A percentile compares a stretch with the other conserved stretches of the same genome.
These are phyloP conservation scores for Neoniphon sammara DNA, from an alignment of 2,797 vertebrate genomes.

Conservation along the genomic window DNA sequence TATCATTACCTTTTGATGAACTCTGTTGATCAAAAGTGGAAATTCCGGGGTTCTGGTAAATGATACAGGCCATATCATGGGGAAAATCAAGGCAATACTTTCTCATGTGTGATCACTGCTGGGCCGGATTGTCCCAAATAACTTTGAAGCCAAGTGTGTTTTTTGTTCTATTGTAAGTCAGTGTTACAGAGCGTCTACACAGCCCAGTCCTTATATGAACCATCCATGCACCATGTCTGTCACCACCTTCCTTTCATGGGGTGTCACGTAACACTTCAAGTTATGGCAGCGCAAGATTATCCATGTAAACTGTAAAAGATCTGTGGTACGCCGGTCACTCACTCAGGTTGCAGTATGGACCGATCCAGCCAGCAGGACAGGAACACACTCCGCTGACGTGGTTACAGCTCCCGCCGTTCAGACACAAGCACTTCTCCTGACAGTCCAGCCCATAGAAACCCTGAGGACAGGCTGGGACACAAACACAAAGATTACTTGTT, in stretches of 20 bases:
- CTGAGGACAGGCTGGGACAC: constrained; percentile 88
- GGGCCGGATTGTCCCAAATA: constrained; percentile 53
- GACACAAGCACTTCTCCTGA: constrained; percentile 84
- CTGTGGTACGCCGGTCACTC: constrained; percentile 58
- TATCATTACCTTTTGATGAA: constrained; percentile 69
- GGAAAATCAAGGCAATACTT: constrained; percentile 47
- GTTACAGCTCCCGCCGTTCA: constrained; percentile 86
- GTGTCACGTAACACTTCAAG: not conserved
- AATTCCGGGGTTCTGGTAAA: constrained; percentile 53
- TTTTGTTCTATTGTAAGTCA: constrained; percentile 45
- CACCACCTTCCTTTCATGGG: not conserved
- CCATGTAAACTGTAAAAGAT: not conserved
- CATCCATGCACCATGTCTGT: not conserved
- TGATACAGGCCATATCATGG: constrained; percentile 55
- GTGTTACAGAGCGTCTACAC: constrained; percentile 22
- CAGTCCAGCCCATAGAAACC: constrained; percentile 93
- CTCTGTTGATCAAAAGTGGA: constrained; percentile 70
- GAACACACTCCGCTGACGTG: constrained; percentile 82
- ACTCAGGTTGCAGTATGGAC: constrained; percentile 86
- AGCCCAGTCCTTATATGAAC: constrained; percentile 10
- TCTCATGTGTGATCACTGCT: constrained; percentile 56
- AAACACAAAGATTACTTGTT: constrained; percentile 5
- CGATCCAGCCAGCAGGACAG: constrained; percentile 87
- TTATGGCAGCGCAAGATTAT: not conserved
- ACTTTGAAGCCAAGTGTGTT: constrained; percentile 33